Conservation (phyloP, 2,888 invertebrate genomes). For the Stenotaenia linearis region DNA sequence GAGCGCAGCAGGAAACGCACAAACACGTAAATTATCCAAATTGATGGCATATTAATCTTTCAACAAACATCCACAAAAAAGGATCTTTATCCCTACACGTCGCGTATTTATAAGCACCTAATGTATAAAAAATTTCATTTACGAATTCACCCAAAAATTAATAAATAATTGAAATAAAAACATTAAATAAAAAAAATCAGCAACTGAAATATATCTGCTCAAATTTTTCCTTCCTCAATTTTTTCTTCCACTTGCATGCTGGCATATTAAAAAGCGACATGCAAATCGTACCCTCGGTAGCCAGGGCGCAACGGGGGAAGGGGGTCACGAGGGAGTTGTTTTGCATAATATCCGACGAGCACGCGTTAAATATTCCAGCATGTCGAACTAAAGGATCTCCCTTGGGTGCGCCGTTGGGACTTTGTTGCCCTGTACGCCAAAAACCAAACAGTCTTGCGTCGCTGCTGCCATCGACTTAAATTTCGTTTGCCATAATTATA, state of each 20-base stretch:
- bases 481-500: background rate
- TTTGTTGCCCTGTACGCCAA: background rate
- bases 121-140: background rate
- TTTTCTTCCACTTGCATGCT: background rate
- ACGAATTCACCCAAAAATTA: background rate
- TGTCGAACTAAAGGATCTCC: constrained; percentile 6
- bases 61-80: background rate
- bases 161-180: too few relatives aligned
- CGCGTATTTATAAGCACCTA: background rate
- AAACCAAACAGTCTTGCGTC: background rate
- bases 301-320: constrained; percentile 10
- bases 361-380: background rate
- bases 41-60: constrained; percentile 7
- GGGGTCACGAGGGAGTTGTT: constrained; percentile 4
- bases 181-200: background rate
- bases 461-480: constrained; percentile 2
- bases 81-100: background rate
- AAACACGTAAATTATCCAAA: constrained; percentile 16
- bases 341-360: constrained; percentile 3
- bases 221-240: background rate
- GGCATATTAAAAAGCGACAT: constrained; percentile 15
- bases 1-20: background rate
- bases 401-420: background rate
- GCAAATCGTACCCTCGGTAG: constrained; percentile 15
- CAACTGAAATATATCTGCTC: background rate